Base-by-base conservation (phyloP, 2,113 vertebrate genomes). In the Actenoides lindsayi region DNA sequence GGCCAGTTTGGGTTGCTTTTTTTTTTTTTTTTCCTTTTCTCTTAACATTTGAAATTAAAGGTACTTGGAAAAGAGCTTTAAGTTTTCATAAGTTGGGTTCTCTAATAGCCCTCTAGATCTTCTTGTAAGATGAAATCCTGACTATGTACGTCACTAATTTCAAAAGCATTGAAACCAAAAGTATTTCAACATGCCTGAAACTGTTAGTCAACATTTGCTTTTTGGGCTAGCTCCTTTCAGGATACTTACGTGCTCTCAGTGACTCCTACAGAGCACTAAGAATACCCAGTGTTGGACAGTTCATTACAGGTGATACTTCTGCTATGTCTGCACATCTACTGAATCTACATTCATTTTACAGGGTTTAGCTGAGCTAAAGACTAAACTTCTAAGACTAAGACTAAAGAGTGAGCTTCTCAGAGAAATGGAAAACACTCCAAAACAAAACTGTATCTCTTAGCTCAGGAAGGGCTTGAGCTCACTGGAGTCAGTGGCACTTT, bases 111-210 rank as follows among this genome's bases (percentile, higher is more conserved):
- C 19, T 50, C 31, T 50, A 31, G 8, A 17, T 51, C 37, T 30
- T 57, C 14, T 75, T 85, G 39, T 27, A 67, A 92, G n/a, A 39
- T 24, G 28, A 89, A 89, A 67, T 16, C 64, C 77, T 84, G 21
- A 20, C 16, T 62, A 17, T 6, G 6, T 46, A 70, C 0, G 1
- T 42, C 62, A 89, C 44, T 64, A 37, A 64, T 56, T 92, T 83
- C 42, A 83, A 74, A 94, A 71, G 10, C 6, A 7, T 30, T 73
- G 77, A 90, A 93, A 90, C 44, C 90, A 76, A 31, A 94, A 91
- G 30, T 84, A 89, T 82, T 95, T 92, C 51, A 71, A 76, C 60
- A 85, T 57, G 30, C 57, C 51, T 87, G 89, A 89, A 96, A 91
- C 65, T 87, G 14, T 94, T 84, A 87, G 62, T 84, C 76, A 88